phyloP scores from a whole-genome alignment of 2,888 invertebrate species.

The Drosophila meridiana region DNA sequence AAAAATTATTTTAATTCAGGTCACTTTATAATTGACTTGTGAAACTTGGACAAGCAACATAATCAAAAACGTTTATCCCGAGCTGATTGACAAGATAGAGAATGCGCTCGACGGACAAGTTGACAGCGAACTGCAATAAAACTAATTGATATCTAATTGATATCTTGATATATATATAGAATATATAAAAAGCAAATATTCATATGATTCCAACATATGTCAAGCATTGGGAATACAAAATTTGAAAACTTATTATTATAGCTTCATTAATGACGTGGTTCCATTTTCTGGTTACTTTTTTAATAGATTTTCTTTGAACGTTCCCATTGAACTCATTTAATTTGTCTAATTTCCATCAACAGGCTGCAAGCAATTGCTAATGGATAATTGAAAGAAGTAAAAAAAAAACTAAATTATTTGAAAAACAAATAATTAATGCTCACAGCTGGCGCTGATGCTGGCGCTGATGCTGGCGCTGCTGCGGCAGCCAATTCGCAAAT shows the following conservation, averaged over 20 bases:
- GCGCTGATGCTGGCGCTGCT: background rate
- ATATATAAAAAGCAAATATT: background rate
- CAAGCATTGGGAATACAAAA: background rate
- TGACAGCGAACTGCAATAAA: background rate
- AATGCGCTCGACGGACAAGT: background rate
- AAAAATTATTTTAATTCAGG: background rate
- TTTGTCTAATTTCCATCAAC: constrained; percentile 2
- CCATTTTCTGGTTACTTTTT: background rate
- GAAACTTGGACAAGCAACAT: background rate
- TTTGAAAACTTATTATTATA: background rate
- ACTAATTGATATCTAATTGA: background rate
- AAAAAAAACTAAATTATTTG: constrained; percentile 2
- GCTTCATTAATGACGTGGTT: background rate
- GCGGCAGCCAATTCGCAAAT: constrained; percentile 2
- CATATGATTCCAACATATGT: background rate
- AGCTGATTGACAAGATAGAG: background rate
- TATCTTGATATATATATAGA: background rate
- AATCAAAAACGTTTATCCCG: background rate
- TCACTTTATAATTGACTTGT: background rate
- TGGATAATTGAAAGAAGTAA: background rate
- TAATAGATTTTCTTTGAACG: background rate
- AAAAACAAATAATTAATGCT: constrained; percentile 20
- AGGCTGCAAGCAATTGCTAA: constrained; percentile 1
- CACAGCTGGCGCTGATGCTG: constrained; percentile 3
- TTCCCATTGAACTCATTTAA: background rate